Conservation (phyloP, 2,888 invertebrate species). For the Platycheirus rosarum region DNA sequence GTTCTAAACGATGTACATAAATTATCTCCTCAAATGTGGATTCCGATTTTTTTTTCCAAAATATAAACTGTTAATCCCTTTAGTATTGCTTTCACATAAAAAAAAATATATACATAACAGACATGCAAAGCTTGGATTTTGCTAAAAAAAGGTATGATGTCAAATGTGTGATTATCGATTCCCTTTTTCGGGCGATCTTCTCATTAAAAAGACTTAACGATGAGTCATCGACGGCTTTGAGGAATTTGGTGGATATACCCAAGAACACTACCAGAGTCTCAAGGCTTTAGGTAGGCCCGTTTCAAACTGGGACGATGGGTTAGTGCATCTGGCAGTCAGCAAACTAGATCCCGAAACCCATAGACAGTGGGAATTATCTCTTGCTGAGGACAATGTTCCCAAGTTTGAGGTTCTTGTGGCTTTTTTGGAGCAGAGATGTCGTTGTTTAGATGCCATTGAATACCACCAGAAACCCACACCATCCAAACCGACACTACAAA, state of each 20-base stretch:
- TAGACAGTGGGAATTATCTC: slow-evolving; percentile 51
- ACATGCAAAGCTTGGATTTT: slow-evolving; percentile 25
- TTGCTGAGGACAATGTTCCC: slow-evolving; percentile 12
- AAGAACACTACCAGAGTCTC: slow-evolving; percentile 35
- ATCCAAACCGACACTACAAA: background rate
- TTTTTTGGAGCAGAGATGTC: slow-evolving; percentile 45
- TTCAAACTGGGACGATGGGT: slow-evolving; percentile 51
- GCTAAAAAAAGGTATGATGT: slow-evolving; percentile 37
- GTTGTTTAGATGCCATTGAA: slow-evolving; percentile 31
- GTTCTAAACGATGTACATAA: too few species aligned
- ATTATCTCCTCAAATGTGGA: too few species aligned
- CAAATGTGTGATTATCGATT: slow-evolving; percentile 38
- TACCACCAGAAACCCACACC: background rate
- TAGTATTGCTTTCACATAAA: too few species aligned
- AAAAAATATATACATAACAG: too few species aligned
- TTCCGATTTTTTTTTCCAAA: too few species aligned
- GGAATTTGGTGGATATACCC: background rate
- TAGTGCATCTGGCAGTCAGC: slow-evolving; percentile 36
- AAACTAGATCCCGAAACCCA: slow-evolving; percentile 22
- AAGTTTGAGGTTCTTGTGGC: slow-evolving; percentile 14
- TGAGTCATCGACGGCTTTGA: slow-evolving; percentile 15
- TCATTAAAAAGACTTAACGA: slow-evolving; percentile 1
- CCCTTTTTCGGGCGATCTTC: slow-evolving; percentile 19
- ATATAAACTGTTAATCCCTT: too few species aligned
- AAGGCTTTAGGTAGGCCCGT: slow-evolving; percentile 37